Evolutionary conservation across 2,113 vertebrate genomes (phyloP).

Genomic region (Epinephelus moara): DNA sequence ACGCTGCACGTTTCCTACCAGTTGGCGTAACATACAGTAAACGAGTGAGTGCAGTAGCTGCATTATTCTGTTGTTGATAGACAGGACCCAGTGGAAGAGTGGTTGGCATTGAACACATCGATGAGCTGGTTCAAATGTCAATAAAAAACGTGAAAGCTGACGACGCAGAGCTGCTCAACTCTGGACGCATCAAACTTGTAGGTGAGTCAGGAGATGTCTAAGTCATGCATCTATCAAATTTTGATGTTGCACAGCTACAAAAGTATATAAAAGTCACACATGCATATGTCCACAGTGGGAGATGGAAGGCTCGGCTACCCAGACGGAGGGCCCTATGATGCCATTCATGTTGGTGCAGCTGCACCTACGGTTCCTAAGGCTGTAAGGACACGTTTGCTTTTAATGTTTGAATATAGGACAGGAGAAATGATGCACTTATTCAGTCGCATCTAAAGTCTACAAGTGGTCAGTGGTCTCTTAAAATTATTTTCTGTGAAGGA

Average conservation of each 20-base stretch:
- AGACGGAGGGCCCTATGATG: slow-evolving; percentile 90
- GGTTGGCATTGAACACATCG: slow-evolving; percentile 93
- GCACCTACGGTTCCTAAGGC: slow-evolving; percentile 87
- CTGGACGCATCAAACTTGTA: slow-evolving; percentile 87
- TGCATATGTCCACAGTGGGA: slow-evolving; percentile 81
- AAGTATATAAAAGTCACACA: neutral
- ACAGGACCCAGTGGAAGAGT: slow-evolving; percentile 87
- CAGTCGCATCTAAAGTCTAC: neutral
- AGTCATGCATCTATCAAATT: neutral
- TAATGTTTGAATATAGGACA: neutral
- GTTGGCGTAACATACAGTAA: neutral
- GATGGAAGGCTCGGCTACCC: slow-evolving; percentile 90
- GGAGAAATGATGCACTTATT: neutral
- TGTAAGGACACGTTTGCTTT: slow-evolving; percentile 76
- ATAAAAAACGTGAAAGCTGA: slow-evolving; percentile 88
- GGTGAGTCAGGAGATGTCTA: slow-evolving; percentile 79
- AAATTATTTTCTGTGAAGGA: neutral
- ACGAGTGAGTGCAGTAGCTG: neutral
- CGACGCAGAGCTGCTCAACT: slow-evolving; percentile 86
- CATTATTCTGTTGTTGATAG: slow-evolving; percentile 69
- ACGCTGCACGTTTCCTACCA: neutral
- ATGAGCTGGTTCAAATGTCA: slow-evolving; percentile 87
- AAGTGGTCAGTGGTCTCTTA: neutral
- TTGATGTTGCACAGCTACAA: neutral
- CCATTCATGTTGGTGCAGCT: slow-evolving; percentile 93